Base-by-base conservation (phyloP, 2,888 invertebrate species). In the Amphipoea oculea region DNA sequence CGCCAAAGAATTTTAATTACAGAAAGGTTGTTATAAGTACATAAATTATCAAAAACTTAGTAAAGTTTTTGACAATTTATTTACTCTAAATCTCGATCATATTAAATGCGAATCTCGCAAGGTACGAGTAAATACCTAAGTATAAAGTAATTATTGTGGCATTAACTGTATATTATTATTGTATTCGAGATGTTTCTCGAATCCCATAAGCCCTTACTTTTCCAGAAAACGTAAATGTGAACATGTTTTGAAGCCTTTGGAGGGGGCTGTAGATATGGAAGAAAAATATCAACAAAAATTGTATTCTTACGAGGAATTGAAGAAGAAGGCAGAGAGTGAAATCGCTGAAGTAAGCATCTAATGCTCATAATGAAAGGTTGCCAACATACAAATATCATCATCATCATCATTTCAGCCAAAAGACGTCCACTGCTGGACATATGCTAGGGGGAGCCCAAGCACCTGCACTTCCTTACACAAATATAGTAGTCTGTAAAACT, bases 151-250 rank as follows among this genome's bases (percentile, higher is more conserved):
- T n/a, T 11, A 11, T 40, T 40, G 11, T 65, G 11, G 11, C 40
- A 40, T n/a, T 67, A 42, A 12, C 1, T n/a, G 14, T 9, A 40
- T 9, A 14, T 63, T 3, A 20, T 5, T 36, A 36, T 6, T n/a
- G 11, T 45, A 57, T n/a, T 65, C 1, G 3, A 45, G 0, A 60
- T n/a, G n/a, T 11, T 57, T 57, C n/a, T n/a, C n/a, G 57, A n/a
- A 51, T 17, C n/a, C 3, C 45, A 60, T n/a, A 60, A 12, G 0
- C n/a, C 11, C 0, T 54, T 48, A 45, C 20, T 40, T 74, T 92
- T 90, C 57, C 86, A 96, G 96, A 82, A 97, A 97, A 90, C 93
- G 97, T 78, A 96, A 96, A 91, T 92, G 95, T 23, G 96, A 96
- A 36, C 96, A 97, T 75, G 96, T 96, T 36, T 88, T 97, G 45